phyloP scores from a whole-genome alignment of 2,797 vertebrate genomes.

The Sternotherus odoratus region DNA sequence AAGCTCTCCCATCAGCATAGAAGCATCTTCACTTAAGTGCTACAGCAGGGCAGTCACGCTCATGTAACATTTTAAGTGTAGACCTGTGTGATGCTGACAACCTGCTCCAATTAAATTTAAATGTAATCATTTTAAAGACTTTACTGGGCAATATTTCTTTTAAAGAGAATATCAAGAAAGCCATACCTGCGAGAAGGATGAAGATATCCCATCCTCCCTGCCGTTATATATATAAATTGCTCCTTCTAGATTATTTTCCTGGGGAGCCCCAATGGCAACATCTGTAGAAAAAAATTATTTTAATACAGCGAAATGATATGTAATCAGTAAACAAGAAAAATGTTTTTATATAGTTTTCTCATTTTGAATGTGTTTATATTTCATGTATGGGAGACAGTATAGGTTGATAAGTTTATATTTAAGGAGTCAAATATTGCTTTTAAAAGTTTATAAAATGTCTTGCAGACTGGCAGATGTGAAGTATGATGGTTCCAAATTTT shows the following conservation, averaged over 20 bases:
- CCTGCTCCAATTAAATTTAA: not conserved
- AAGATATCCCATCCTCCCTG: conserved; percentile 87
- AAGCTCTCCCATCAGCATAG: not conserved
- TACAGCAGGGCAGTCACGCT: not conserved
- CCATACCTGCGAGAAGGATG: conserved; percentile 91
- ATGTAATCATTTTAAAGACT: not conserved
- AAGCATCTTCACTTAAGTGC: not conserved
- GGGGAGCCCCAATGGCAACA: conserved; percentile 94
- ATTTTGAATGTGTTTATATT: not conserved
- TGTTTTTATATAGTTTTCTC: not conserved
- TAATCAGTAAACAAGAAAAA: not conserved
- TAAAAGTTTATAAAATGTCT: not conserved
- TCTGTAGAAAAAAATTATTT: conserved; percentile 79
- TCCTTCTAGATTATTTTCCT: conserved; percentile 92
- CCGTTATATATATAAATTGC: conserved; percentile 97
- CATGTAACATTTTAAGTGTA: not conserved
- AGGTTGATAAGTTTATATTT: not conserved
- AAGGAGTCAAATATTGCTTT: not conserved
- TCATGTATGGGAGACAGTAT: not conserved
- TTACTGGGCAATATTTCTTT: not conserved
- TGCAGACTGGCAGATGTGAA: not conserved
- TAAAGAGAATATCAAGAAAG: not conserved
- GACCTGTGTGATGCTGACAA: too few species aligned
- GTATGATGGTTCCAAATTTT: not conserved
- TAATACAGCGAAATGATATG: not conserved